Conservation (phyloP, 2,113 vertebrate species). For the Colinus virginianus region DNA sequence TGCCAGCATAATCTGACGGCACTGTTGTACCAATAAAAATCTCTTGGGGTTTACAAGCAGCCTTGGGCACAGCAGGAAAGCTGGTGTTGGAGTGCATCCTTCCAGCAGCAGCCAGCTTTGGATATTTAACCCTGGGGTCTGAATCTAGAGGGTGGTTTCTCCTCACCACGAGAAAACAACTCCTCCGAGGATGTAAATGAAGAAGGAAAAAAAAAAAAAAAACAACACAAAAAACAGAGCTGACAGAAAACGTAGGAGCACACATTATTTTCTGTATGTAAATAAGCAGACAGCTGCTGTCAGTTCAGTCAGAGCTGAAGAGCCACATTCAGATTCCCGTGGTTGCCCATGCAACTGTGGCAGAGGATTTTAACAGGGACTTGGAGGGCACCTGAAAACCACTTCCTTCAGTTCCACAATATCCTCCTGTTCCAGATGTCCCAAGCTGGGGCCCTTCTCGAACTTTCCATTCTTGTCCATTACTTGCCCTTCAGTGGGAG, state of each 20-base stretch:
- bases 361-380: background rate
- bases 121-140: background rate
- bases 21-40: background rate
- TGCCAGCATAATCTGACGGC: background rate
- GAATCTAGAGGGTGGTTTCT: background rate
- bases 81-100: background rate
- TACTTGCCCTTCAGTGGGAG: background rate
- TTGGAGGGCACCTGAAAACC: background rate
- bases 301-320: background rate
- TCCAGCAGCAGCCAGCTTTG: background rate
- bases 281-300: constrained; percentile 14
- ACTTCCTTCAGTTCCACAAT: background rate
- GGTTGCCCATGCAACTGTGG: background rate
- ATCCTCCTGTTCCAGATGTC: background rate
- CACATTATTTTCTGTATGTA: background rate
- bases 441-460: background rate
- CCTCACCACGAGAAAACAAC: background rate
- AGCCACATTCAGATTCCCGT: background rate
- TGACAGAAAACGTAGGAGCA: background rate
- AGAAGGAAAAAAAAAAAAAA: background rate
- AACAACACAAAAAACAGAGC: background rate
- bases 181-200: background rate
- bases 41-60: background rate
- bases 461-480: background rate
- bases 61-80: background rate